Evolutionary conservation across 2,888 invertebrate species (phyloP).

Genomic region (Xestia xanthographa): DNA sequence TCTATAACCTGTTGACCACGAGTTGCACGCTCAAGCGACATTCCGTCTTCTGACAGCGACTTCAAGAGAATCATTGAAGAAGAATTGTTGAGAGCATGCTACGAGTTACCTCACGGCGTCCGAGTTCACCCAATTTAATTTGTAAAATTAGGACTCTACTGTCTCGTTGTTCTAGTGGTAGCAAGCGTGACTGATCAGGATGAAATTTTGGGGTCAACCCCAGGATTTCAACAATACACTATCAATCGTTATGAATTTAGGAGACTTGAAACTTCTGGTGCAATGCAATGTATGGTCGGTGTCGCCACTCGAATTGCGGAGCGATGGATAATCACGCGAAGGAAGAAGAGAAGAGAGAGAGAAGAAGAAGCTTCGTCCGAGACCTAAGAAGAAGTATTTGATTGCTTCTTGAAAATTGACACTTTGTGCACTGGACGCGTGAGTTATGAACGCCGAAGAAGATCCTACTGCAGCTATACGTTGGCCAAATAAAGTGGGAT

Average conservation of each 20-base stretch:
- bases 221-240: neutral
- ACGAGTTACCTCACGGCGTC: neutral
- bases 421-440: neutral
- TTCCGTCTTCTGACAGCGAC: neutral
- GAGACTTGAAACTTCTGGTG: neutral
- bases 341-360: no score
- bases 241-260: neutral
- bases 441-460: neutral
- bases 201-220: neutral
- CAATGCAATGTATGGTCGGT: neutral
- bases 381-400: neutral
- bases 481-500: neutral
- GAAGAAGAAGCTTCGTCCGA: neutral
- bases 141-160: neutral
- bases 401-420: conserved; percentile 10
- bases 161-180: neutral
- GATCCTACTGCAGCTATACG: neutral
- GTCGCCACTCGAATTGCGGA: neutral
- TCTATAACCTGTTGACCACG: neutral
- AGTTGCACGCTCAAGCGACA: neutral
- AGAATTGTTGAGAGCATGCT: neutral
- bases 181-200: neutral
- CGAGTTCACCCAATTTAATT: neutral
- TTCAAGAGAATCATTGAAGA: neutral
- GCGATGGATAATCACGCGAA: neutral